Percentiles rank a stretch among this genome's conserved stretches.
These are phyloP conservation scores for Drosophila asahinai DNA, from an alignment of 1,140 invertebrate genomes.

Conservation along the genomic window DNA sequence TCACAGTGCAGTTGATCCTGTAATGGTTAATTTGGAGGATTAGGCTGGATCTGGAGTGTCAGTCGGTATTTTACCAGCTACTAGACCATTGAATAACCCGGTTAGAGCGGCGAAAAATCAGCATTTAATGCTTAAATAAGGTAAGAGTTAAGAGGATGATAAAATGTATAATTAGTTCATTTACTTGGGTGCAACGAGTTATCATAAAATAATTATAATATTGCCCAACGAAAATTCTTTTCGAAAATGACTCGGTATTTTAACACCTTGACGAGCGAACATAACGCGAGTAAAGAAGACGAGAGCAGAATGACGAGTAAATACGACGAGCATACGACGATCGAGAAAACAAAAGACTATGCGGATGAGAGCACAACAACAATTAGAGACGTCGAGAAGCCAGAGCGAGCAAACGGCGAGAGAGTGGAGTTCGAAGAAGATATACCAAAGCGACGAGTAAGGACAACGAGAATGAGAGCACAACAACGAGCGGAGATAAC, in stretches of 20 bases:
- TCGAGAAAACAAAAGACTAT: no score
- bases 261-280: not conserved
- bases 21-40: not conserved
- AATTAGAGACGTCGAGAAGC: no score
- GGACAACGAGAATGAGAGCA: not conserved
- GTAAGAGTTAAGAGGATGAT: not conserved
- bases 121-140: not conserved
- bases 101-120: no score
- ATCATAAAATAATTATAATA: not conserved
- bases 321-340: no score
- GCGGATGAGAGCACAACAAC: no score
- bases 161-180: not conserved
- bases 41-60: not conserved
- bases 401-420: no score
- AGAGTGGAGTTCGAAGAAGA: no score
- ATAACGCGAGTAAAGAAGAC: not conserved
- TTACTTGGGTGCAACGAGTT: not conserved
- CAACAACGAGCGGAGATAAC: not conserved
- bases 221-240: not conserved
- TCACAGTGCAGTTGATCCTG: not conserved
- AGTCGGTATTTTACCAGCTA: not conserved
- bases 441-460: no score
- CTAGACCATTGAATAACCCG: not conserved
- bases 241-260: not conserved
- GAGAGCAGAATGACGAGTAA: not conserved